Evolutionary conservation across 2,113 vertebrate species (phyloP).

Genomic region (Caranx melampygus): DNA sequence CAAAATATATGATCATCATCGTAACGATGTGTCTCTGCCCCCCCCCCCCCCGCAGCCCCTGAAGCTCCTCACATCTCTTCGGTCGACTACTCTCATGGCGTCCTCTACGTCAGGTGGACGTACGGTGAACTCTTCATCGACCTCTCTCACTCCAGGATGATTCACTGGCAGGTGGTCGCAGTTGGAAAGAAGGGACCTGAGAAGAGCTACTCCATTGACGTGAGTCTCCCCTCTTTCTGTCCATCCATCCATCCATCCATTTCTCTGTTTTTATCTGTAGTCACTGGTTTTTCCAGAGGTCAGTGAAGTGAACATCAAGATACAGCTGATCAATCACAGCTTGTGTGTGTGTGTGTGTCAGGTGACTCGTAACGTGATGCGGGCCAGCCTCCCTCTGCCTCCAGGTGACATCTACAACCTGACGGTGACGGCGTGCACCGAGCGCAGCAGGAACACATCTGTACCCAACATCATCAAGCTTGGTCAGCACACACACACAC

Average conservation of each 20-base stretch:
- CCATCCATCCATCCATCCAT: background rate
- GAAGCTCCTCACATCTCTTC: conserved; percentile 93
- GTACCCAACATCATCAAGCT: conserved; percentile 89
- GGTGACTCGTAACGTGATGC: conserved; percentile 93
- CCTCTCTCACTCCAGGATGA: conserved; percentile 93
- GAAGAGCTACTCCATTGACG: conserved; percentile 85
- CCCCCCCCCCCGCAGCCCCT: conserved; percentile 86
- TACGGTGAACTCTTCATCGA: conserved; percentile 92
- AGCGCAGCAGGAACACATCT: conserved; percentile 92
- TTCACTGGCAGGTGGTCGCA: conserved; percentile 95
- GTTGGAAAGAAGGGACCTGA: conserved; percentile 91
- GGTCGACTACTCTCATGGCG: conserved; percentile 89
- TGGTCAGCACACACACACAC: conserved; percentile 82
- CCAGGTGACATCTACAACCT: conserved; percentile 97
- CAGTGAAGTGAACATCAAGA: too few species aligned
- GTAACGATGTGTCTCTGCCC: background rate
- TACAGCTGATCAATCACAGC: too few species aligned
- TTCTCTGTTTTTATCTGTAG: too few species aligned
- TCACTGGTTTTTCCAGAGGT: too few species aligned
- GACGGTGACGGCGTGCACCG: conserved; percentile 94
- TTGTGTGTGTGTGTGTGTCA: conserved; percentile 63
- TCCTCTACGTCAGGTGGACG: conserved; percentile 90
- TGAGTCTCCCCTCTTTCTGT: conserved; percentile 57
- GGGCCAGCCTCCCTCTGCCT: conserved; percentile 89
- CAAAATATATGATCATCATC: too few species aligned